Conservation (phyloP, 2,888 invertebrate species). For the Brenthis ino region DNA sequence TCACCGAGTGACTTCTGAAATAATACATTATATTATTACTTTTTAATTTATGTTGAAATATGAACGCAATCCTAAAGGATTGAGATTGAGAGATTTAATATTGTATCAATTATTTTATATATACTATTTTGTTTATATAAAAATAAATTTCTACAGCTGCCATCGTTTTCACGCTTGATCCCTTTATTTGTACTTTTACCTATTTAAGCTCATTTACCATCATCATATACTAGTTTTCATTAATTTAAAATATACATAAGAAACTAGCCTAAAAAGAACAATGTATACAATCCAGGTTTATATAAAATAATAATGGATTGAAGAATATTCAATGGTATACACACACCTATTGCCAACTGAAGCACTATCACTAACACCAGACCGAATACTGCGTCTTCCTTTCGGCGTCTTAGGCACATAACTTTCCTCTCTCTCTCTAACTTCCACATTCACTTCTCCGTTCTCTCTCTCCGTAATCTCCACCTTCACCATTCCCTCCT, state of each 20-base stretch:
- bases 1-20: conserved; percentile 55
- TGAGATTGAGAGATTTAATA: too few species aligned
- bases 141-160: neutral
- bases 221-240: too few species aligned
- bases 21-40: neutral
- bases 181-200: too few species aligned
- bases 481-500: conserved; percentile 32
- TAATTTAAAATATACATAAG: too few species aligned
- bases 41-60: neutral
- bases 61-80: too few species aligned
- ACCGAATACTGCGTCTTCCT: conserved; percentile 58
- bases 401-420: conserved; percentile 58
- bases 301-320: neutral
- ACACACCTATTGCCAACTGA: conserved; percentile 56
- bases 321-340: conserved; percentile 21
- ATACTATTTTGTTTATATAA: neutral
- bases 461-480: conserved; percentile 31
- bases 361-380: conserved; percentile 51
- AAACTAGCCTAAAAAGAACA: too few species aligned
- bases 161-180: too few species aligned
- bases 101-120: too few species aligned
- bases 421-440: conserved; percentile 28
- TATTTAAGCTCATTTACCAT: too few species aligned
- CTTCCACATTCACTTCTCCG: conserved; percentile 30
- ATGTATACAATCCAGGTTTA: neutral